Evolutionary conservation across 2,888 invertebrate species (phyloP).

Genomic region (Oligia strigilis): DNA sequence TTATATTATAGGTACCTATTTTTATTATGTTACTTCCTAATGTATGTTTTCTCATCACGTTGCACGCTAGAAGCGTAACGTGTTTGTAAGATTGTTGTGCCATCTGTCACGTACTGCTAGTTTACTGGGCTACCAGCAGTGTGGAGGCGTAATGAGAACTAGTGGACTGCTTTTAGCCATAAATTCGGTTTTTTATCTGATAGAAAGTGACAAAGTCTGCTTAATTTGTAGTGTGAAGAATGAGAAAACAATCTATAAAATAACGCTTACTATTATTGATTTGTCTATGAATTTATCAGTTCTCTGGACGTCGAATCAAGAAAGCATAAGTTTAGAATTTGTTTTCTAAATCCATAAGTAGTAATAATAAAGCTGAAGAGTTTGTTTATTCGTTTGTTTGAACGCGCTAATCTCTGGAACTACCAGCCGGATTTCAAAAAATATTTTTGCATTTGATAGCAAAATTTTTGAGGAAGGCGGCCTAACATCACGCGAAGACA

Average conservation of each 20-base stretch:
- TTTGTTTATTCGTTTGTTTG: too few species aligned
- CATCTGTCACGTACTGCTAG: conserved; percentile 62
- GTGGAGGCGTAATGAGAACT: conserved; percentile 64
- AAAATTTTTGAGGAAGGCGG: too few species aligned
- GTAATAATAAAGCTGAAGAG: too few species aligned
- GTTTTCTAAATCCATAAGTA: not conserved
- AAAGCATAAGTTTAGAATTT: not conserved
- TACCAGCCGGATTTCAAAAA: too few species aligned
- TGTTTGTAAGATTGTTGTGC: conserved; percentile 46
- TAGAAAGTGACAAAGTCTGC: conserved; percentile 32
- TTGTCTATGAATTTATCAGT: not conserved
- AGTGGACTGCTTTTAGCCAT: conserved; percentile 16
- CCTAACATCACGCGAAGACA: too few species aligned
- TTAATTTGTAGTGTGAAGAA: conserved; percentile 41
- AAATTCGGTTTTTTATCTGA: conserved; percentile 25
- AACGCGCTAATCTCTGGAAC: too few species aligned
- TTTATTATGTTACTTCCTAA: not conserved
- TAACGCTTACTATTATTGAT: not conserved
- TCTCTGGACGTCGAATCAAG: too few species aligned
- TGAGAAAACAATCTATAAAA: conserved; percentile 3
- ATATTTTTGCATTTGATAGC: too few species aligned
- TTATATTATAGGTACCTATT: not conserved
- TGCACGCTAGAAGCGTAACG: conserved; percentile 5
- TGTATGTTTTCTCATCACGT: conserved; percentile 21
- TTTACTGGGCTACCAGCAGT: conserved; percentile 26